Percentiles rank a stretch among this genome's conserved stretches.
These are phyloP conservation scores for Clunio marinus DNA, from an alignment of 2,888 invertebrate genomes.

Conservation along the genomic window DNA sequence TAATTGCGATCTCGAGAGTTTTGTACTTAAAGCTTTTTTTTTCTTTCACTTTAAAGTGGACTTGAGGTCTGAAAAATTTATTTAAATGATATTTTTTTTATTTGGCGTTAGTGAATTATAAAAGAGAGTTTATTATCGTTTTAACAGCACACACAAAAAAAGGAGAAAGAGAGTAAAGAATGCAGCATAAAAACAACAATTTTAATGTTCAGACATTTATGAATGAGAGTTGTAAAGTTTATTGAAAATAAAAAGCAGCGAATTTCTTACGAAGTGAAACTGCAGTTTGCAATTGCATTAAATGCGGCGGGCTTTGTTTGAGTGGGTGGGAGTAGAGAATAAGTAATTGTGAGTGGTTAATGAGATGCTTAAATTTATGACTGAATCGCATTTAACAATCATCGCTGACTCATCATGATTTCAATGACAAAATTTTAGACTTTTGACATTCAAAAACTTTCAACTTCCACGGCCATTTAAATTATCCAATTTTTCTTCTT, in stretches of 20 bases:
- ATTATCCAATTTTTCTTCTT: no score
- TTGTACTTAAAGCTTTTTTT: neutral
- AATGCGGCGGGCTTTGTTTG: neutral
- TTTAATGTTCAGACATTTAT: neutral
- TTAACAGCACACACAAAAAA: neutral
- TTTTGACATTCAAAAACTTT: no score
- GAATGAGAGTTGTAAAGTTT: constrained; percentile 8
- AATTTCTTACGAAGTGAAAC: neutral
- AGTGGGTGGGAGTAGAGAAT: no score
- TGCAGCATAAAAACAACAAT: neutral
- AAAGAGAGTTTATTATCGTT: neutral
- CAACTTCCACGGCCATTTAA: no score
- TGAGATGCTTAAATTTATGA: no score
- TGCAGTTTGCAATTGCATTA: neutral
- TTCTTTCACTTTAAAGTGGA: neutral
- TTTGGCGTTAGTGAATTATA: neutral
- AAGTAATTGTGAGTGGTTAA: no score
- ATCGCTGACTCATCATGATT: no score
- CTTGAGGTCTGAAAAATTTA: neutral
- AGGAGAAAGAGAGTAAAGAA: neutral
- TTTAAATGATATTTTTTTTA: neutral
- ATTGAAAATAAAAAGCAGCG: neutral
- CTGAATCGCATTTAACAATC: no score
- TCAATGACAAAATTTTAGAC: neutral
- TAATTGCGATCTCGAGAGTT: constrained; percentile 3